Conservation (phyloP, 2,797 vertebrate species). For the Buceros bicornis region DNA sequence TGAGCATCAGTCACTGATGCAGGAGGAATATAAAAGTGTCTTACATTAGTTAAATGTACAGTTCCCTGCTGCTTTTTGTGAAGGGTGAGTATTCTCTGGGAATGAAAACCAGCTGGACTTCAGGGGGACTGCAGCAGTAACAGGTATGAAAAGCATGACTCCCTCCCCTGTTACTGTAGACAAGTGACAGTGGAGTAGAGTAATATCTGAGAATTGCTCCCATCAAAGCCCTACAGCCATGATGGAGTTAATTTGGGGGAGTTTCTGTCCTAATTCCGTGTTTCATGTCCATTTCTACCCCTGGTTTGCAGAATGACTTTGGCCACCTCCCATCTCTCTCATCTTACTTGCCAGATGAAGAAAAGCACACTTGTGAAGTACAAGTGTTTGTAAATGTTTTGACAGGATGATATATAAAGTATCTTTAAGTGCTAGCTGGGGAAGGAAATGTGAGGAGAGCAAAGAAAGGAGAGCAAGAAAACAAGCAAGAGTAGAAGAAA, state of each 20-base stretch:
- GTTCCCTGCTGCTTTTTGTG: neutral
- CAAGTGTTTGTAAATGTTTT: constrained; percentile 39
- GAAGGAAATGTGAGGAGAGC: neutral
- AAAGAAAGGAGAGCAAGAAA: neutral
- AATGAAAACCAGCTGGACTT: neutral
- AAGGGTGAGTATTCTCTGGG: neutral
- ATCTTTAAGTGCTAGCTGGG: neutral
- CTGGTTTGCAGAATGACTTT: neutral
- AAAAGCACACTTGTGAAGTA: neutral
- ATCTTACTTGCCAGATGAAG: constrained; percentile 4
- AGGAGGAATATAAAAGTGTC: neutral
- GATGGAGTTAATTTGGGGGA: neutral
- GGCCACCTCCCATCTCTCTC: neutral
- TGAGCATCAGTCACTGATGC: neutral
- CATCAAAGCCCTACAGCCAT: fast-evolving
- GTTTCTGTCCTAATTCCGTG: neutral
- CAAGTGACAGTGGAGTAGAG: neutral
- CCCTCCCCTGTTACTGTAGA: neutral
- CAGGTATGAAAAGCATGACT: neutral
- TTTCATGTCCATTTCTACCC: neutral
- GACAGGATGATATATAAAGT: constrained; percentile 22
- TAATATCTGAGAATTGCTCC: neutral
- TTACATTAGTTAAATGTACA: neutral
- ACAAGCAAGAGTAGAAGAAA: neutral
- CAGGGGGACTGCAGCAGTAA: neutral